A percentile compares a stretch with the other conserved stretches of the same genome.
These are phyloP conservation scores for Amphiprion ocellaris DNA, from an alignment of 2,113 vertebrate species.

Conservation along the genomic window DNA sequence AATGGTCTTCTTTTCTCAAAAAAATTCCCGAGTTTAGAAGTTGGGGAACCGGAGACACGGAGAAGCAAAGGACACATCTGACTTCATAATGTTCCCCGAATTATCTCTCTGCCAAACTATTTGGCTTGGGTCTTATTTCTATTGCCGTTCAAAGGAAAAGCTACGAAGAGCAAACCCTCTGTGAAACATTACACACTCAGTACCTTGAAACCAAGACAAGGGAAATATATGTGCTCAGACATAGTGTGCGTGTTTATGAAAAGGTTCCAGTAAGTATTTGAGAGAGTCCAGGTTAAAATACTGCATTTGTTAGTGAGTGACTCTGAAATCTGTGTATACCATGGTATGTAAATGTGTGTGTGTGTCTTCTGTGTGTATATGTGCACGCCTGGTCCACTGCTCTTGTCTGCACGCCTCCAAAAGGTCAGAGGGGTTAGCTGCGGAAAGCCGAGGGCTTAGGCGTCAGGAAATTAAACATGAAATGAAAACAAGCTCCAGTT, in stretches of 20 bases:
- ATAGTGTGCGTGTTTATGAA: constrained; percentile 48
- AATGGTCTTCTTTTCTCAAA: constrained; percentile 21
- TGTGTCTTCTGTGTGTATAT: constrained; percentile 47
- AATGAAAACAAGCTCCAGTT: constrained; percentile 97
- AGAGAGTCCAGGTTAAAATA: constrained; percentile 33
- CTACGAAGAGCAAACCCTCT: constrained; percentile 53
- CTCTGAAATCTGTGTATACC: constrained; percentile 45
- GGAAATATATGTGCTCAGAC: constrained; percentile 40
- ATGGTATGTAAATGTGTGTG: constrained; percentile 55
- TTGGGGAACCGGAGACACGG: constrained; percentile 46
- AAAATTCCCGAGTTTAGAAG: constrained; percentile 30
- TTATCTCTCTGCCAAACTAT: constrained; percentile 81
- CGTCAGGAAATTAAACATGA: constrained; percentile 99
- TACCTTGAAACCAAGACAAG: constrained; percentile 45
- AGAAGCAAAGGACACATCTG: constrained; percentile 74
- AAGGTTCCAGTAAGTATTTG: constrained; percentile 38
- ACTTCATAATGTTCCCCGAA: constrained; percentile 73
- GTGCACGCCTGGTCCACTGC: constrained; percentile 48
- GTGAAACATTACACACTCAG: constrained; percentile 75
- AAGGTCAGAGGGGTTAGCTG: constrained; percentile 86
- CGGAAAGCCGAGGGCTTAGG: constrained; percentile 94
- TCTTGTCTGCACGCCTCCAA: constrained; percentile 76
- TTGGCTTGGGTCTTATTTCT: constrained; percentile 67
- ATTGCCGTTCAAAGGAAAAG: constrained; percentile 73
- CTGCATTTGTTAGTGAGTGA: constrained; percentile 35